These are phyloP conservation scores for Colletes collaris DNA, from an alignment of 2,888 invertebrate genomes.

Conservation along the genomic window DNA sequence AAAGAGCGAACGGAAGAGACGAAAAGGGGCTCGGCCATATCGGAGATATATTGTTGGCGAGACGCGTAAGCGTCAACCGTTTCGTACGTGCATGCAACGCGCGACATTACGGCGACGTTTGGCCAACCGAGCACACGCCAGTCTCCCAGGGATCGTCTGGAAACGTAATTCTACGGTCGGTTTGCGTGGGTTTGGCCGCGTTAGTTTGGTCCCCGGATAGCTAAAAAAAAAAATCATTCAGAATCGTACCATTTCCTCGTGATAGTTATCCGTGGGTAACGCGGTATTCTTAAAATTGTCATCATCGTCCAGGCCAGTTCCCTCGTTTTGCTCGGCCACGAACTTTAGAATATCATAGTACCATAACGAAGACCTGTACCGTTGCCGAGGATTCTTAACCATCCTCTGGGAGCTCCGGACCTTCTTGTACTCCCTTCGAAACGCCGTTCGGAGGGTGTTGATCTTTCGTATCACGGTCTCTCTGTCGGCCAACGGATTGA, in stretches of 20 bases:
- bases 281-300: constrained; percentile 24
- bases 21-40: constrained; percentile 8
- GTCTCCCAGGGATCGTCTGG: neutral
- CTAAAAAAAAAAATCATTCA: constrained; percentile 1
- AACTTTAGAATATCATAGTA: constrained; percentile 65
- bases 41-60: constrained; percentile 9
- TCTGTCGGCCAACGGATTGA: constrained; percentile 56
- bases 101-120: neutral
- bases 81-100: neutral
- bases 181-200: neutral
- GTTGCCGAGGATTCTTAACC: constrained; percentile 29
- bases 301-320: constrained; percentile 19
- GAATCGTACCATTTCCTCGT: constrained; percentile 56
- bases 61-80: neutral
- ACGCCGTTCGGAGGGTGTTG: constrained; percentile 63
- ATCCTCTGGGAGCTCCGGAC: constrained; percentile 44
- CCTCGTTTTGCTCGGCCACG: constrained; percentile 62
- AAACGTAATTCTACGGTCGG: too few species aligned
- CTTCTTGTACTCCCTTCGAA: constrained; percentile 63
- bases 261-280: constrained; percentile 30
- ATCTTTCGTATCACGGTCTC: constrained; percentile 64
- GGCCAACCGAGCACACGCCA: neutral
- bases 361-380: constrained; percentile 60
- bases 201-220: neutral
- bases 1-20: constrained; percentile 3